Percentiles rank a stretch among this genome's conserved stretches.
Conservation (phyloP, 2,797 vertebrate species). For the Bradypus variegatus region DNA sequence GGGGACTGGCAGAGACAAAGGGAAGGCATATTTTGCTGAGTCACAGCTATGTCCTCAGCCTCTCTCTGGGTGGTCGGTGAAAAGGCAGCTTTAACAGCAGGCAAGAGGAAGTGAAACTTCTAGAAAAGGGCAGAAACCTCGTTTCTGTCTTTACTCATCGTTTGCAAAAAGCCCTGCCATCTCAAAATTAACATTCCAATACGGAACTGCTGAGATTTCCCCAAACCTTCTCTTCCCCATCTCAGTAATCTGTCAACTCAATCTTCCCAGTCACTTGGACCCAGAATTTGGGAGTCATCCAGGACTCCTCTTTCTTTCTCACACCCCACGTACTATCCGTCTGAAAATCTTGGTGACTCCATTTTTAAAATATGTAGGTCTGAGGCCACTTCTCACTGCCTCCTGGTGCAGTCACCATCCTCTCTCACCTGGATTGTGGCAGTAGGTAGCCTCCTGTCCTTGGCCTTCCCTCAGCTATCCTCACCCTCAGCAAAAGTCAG, state of each 20-base stretch:
- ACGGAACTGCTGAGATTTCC: not conserved
- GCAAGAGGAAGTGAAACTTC: conserved; percentile 40
- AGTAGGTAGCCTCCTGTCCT: not conserved
- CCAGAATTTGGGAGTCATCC: not conserved
- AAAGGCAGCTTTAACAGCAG: not conserved
- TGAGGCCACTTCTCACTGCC: not conserved
- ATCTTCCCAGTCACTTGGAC: not conserved
- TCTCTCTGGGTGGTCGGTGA: not conserved
- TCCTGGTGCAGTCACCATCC: not conserved
- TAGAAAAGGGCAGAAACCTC: conserved; percentile 3
- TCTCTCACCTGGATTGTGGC: not conserved
- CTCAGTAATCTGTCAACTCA: not conserved
- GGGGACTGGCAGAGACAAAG: too few relatives aligned
- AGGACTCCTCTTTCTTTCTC: not conserved
- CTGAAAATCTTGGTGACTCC: not conserved
- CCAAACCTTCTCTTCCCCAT: not conserved
- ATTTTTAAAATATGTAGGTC: not conserved
- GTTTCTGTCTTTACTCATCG: not conserved
- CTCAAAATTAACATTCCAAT: not conserved
- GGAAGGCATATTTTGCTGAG: too few relatives aligned
- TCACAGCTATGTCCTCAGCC: conserved; percentile 25
- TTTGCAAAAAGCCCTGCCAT: conserved; percentile 3
- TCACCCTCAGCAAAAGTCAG: not conserved
- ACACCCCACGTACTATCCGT: not conserved
- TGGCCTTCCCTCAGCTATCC: too few relatives aligned